Base-by-base conservation (phyloP, 2,888 invertebrate genomes). In the Sarcophaga subvicina region DNA sequence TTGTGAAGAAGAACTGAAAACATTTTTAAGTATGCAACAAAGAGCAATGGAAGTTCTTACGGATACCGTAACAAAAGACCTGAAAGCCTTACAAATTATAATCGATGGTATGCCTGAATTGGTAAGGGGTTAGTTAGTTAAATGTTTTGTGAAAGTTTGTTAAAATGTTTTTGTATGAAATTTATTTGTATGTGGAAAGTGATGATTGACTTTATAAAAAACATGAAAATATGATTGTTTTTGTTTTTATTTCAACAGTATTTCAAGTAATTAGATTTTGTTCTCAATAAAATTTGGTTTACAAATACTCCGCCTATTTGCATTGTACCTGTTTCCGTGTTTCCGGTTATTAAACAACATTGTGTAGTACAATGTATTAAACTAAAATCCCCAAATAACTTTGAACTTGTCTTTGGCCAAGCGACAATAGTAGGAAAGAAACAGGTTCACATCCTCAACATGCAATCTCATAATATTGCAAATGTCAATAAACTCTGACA, bases 31-130 rank as follows among this genome's bases (percentile, higher is more conserved):
- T 70, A 95, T 98, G 94, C 97, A 99, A 91, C 98, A 99, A 92
- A 96, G 96, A 86, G 98, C 98, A 0, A 97, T 99, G 94, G 95
- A 96, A 47, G 97, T 98, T 90, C 94, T 99, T 25, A 96, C 98
- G 87, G 96, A 96, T 82, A 97, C 98, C 0, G 96, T 98, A 47
- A 96, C 97, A 89, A 95, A 96, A 75, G 98, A 98, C 92, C 92
- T 97, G 86, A 95, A 96, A 77, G 96, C 97, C 45, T 94, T 98
- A 83, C 96, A 96, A 91, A 95, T 96, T 54, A 97, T 98, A 87
- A 95, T 96, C n/a, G 96, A 96, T 83, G 97, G 96, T 49, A 95
- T 97, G 95, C 94, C 95, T 2, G 95, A 96, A 67, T 93, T 96
- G 47, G 90, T 91, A 54, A 90, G 90, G 54, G 89, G 89, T 72